phyloP scores from a whole-genome alignment of 1,140 invertebrate species.

The Orchesella cincta region DNA sequence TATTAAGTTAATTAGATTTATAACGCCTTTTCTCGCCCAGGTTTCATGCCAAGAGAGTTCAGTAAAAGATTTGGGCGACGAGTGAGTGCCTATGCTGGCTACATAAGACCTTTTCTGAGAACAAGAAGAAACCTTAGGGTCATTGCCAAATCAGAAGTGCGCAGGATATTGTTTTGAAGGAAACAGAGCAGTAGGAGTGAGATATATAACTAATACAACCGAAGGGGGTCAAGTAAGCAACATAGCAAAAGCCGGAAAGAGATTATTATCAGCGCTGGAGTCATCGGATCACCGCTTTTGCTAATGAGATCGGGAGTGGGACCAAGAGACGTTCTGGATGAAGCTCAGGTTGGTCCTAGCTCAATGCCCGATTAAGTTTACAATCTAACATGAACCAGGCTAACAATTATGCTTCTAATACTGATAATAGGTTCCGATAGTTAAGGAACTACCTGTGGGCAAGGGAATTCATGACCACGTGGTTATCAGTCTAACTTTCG shows the following conservation, averaged over 20 bases:
- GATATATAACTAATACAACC: background rate
- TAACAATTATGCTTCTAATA: too few relatives aligned
- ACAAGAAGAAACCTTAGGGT: background rate
- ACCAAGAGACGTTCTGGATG: background rate
- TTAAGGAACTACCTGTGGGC: slow-evolving; percentile 6
- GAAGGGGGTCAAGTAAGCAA: background rate
- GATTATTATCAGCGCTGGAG: slow-evolving; percentile 12
- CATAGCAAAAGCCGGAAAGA: background rate
- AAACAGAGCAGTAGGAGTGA: background rate
- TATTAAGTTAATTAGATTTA: background rate
- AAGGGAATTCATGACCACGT: slow-evolving; percentile 13
- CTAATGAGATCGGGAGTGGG: background rate
- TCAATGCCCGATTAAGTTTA: too few relatives aligned
- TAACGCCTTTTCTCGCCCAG: background rate
- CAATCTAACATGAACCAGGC: too few relatives aligned
- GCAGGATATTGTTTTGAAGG: slow-evolving; percentile 5
- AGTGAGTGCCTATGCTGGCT: background rate
- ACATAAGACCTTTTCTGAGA: background rate
- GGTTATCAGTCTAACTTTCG: background rate
- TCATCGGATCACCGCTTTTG: slow-evolving; percentile 66
- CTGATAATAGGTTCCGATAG: background rate
- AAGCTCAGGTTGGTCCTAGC: too few relatives aligned
- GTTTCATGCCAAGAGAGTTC: slow-evolving; percentile 7
- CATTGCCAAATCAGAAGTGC: background rate
- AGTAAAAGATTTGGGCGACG: background rate